These are phyloP conservation scores for Heliconius hermathena DNA, from an alignment of 1,140 invertebrate species.

Conservation along the genomic window DNA sequence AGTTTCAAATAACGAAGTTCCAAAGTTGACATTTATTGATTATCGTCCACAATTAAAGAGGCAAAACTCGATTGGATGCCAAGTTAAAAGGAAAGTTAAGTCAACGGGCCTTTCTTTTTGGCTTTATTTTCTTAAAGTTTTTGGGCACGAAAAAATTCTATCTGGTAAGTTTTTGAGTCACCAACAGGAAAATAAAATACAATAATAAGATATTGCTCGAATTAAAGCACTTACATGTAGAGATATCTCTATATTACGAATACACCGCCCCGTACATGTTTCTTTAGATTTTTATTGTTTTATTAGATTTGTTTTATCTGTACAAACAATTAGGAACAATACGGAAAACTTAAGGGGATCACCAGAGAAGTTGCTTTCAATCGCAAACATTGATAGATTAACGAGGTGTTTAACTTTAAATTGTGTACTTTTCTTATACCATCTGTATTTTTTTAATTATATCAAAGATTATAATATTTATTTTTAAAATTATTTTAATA, in stretches of 20 bases:
- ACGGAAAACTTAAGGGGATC: neutral
- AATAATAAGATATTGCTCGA: no score
- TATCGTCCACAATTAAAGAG: conserved; percentile 13
- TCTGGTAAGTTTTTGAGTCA: no score
- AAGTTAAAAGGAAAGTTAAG: conserved; percentile 38
- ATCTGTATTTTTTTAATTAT: neutral
- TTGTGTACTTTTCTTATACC: neutral
- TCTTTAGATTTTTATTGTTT: neutral
- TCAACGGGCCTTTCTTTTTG: conserved; percentile 16
- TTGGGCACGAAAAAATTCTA: neutral
- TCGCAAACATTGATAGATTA: conserved; percentile 6
- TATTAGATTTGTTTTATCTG: neutral
- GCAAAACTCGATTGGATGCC: conserved; percentile 32
- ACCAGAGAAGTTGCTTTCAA: neutral
- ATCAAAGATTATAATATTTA: neutral
- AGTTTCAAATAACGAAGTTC: neutral
- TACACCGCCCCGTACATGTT: neutral
- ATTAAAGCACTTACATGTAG: no score
- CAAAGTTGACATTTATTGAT: neutral
- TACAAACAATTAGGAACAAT: neutral
- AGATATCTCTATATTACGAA: no score
- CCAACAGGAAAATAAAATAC: no score
- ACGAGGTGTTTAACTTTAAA: conserved; percentile 2
- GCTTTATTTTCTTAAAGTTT: neutral
- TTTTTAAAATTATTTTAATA: neutral